Percentiles rank a stretch among this genome's conserved stretches.
phyloP scores from a whole-genome alignment of 2,797 vertebrate species.

The Acipenser transmontanus region DNA sequence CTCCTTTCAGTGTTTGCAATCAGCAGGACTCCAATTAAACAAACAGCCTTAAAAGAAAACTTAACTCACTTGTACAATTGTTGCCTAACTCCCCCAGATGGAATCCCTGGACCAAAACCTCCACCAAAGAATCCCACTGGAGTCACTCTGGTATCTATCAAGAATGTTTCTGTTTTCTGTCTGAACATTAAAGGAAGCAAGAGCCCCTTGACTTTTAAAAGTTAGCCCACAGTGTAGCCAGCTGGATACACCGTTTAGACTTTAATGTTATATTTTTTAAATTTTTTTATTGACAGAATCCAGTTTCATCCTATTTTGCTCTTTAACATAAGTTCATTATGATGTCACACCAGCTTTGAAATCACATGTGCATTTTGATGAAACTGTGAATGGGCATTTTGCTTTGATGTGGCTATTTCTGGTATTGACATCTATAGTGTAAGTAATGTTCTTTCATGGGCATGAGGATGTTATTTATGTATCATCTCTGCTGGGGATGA shows the following conservation, averaged over 20 bases:
- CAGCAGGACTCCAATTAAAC: constrained; percentile 39
- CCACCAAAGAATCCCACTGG: constrained; percentile 21
- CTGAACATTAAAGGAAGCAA: constrained; percentile 20
- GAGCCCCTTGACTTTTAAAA: not conserved
- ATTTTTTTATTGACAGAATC: too few species aligned
- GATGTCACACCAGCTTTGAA: too few species aligned
- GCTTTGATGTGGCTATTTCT: too few species aligned
- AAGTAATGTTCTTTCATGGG: too few species aligned
- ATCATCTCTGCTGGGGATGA: too few species aligned
- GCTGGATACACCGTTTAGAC: not conserved
- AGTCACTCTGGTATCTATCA: constrained; percentile 25
- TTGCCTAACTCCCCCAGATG: constrained; percentile 34
- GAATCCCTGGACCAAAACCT: constrained; percentile 41
- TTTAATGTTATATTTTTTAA: too few species aligned
- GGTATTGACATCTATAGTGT: too few species aligned
- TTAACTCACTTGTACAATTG: constrained; percentile 40
- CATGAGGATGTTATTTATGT: too few species aligned
- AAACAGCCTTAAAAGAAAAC: constrained; percentile 15
- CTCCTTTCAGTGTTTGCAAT: constrained; percentile 26
- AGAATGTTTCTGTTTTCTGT: constrained; percentile 30
- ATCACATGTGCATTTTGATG: too few species aligned
- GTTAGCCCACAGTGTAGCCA: not conserved
- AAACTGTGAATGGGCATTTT: too few species aligned
- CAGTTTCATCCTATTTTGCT: too few species aligned
- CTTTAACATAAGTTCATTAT: too few species aligned